Conservation (phyloP, 53 echinoderm and acorn worm species). For the Echinometra lucunter region DNA sequence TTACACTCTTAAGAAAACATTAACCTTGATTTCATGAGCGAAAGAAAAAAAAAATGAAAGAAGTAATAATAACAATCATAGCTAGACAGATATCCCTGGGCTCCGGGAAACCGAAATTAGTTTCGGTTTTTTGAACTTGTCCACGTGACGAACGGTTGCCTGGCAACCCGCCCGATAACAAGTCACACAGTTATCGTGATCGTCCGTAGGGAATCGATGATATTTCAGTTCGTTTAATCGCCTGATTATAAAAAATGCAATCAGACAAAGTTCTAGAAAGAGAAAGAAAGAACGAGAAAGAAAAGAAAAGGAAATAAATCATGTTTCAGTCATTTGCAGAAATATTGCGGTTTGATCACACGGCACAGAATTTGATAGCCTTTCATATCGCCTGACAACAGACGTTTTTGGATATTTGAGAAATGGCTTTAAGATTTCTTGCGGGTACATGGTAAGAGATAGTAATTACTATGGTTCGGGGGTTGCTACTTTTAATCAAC, state of each 20-base stretch:
- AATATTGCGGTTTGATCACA: neutral
- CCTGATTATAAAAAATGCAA: neutral
- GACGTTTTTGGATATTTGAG: too few species aligned
- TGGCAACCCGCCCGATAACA: constrained; percentile 7
- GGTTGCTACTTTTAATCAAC: too few species aligned
- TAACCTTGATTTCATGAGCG: constrained; percentile 11
- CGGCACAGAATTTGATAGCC: neutral
- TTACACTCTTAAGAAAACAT: constrained; percentile 36
- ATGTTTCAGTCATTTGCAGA: neutral
- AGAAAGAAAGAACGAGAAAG: neutral
- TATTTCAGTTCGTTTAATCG: constrained; percentile 18
- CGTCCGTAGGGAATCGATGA: constrained; percentile 27
- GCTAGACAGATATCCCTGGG: neutral
- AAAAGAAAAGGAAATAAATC: neutral
- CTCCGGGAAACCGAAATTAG: constrained; percentile 55
- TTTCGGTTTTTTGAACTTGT: constrained; percentile 63
- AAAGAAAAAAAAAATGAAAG: neutral
- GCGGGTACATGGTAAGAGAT: too few species aligned
- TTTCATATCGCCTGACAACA: neutral
- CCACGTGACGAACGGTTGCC: constrained; percentile 50
- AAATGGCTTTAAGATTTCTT: too few species aligned
- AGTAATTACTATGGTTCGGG: too few species aligned
- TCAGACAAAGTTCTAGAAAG: neutral
- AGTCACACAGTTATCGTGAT: neutral
- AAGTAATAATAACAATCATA: neutral